These are phyloP conservation scores for Falco novaeseelandiae DNA, from an alignment of 2,797 vertebrate species.

Conservation along the genomic window DNA sequence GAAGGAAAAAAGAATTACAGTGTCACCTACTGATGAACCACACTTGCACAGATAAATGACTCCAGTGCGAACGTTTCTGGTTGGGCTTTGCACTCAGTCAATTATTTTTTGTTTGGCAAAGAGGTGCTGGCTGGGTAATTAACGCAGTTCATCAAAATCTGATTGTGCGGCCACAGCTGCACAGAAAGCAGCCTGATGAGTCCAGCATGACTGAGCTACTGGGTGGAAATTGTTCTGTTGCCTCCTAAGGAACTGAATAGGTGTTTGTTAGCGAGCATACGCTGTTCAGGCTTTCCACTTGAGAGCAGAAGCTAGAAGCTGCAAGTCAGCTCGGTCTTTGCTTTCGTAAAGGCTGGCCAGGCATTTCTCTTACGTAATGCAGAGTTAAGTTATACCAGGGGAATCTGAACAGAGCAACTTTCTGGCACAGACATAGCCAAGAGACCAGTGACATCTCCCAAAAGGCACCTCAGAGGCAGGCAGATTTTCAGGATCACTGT, in stretches of 20 bases:
- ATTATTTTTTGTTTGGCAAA: neutral
- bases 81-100: neutral
- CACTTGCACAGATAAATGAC: neutral
- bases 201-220: neutral
- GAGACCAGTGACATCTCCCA: neutral
- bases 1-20: neutral
- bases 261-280: neutral
- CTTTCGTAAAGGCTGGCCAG: neutral
- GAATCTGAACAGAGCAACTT: neutral
- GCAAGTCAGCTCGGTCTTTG: neutral
- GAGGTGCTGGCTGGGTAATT: neutral
- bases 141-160: neutral
- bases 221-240: neutral
- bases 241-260: neutral
- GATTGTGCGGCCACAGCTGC: neutral
- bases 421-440: neutral
- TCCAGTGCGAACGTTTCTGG: accelerated
- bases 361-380: neutral
- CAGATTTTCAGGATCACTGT: constrained; percentile 74
- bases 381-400: neutral
- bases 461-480: constrained; percentile 87
- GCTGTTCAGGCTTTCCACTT: neutral
- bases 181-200: neutral
- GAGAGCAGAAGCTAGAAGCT: neutral
- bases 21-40: neutral